Evolutionary conservation across 2,113 vertebrate species (phyloP), one percentile per base, ranked within the genome.

Genomic region (Arenaria interpres): DNA sequence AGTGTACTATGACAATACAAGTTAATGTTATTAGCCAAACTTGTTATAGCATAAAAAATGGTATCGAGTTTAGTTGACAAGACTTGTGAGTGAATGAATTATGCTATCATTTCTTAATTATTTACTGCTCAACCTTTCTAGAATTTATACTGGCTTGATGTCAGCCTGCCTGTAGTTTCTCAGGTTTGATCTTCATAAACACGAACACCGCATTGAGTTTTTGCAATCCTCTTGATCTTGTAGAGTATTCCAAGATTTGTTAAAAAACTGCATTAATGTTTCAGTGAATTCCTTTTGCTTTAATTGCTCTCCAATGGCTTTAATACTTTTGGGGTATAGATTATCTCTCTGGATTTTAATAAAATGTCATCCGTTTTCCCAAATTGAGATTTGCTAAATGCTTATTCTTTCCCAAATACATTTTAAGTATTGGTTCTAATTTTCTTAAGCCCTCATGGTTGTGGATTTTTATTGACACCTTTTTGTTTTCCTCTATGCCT

Each of bases 11-110:
- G 80, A 94, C 93, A 96, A 96, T 96, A 82, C 89, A 81, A 95
- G 89, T 92, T 97, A 94, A 96, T 95, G 94, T 96, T 97, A 91
- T 96, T 96, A 96, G 87, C 91, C 84, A 96, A 94, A 96, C 80
- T 92, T 97, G 24, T 96, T 96, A 91, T 67, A 95, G 94, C 95
- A 94, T 95, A 89, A 92, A 95, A 95, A 90, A 92, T 78, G 73
- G 51, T 94, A 89, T 87, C 19, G 7, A 75, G 69, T 95, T 96
- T 68, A 91, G 69, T 96, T 95, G 96, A 85, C 84, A 94, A 87
- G 93, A 85, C 73, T 87, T 89, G 74, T 11, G 93, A 82, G 32
- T 82, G 64, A 95, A 89, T 82, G 46, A 96, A 94, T 95, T 96
- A 85, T 9, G 4, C 51, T 84, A 78, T 48, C 6, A 74, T 93